Base-by-base conservation (phyloP, 2,113 vertebrate species). In the Galemys pyrenaicus region DNA sequence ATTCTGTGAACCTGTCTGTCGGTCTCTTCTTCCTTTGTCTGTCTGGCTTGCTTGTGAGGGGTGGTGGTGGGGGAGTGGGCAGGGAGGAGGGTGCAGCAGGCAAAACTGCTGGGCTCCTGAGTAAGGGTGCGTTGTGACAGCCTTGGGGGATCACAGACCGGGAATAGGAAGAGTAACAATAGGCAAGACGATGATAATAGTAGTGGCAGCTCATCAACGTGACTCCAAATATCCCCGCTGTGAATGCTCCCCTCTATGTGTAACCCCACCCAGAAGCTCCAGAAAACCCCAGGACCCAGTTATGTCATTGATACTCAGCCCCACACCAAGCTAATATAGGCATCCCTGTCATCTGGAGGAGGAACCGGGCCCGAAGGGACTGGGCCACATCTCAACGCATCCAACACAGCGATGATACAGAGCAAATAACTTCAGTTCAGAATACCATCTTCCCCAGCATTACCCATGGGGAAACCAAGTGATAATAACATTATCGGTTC, bases 1-100 rank as follows among this genome's bases (percentile, higher is more conserved):
- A 78, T 91, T 26, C 91, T 73, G 96, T 96, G 84, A 95, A 82
- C 89, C 89, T 71, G 77, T 97, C 88, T 94, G 96, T 97, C 17
- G 70, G 84, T 94, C 92, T 91, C 71, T 97, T 97, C 89, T 93
- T 94, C 95, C 96, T 96, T 35, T 98, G 96, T 97, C 94, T 89
- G 96, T 96, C 94, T 90, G 91, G 79, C 95, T 92, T 97, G 88
- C 84, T 97, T 80, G 67, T 94, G 85, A 64, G 58, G 91, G 41
- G 9, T 32, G 89, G 58, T 3, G 6, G 58, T 0, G 26, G 35
- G 78, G n/a, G 20, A 62, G 89, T 41, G 83, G 96, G 81, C 74
- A 73, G 74, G 22, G 46, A 82, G 51, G 56, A 56, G 91, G 84
- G 64, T 35, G 41, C 20, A 13, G 30, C 54, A n/a, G 56, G 87